Base-by-base conservation (phyloP, 2,113 vertebrate genomes). In the Syngnathus scovelli region DNA sequence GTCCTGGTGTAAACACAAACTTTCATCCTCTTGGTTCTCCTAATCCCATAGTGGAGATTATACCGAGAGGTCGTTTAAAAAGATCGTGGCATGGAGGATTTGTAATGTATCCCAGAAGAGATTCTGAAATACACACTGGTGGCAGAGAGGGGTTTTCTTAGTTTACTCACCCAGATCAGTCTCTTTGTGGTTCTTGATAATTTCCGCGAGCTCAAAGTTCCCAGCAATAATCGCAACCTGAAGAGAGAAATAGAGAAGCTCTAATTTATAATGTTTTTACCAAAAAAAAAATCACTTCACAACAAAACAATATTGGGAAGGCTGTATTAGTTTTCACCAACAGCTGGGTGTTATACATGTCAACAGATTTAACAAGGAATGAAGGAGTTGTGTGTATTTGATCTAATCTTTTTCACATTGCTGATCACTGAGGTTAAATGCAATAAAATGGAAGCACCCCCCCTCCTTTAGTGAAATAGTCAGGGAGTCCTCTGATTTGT, bases 201-300 rank as follows among this genome's bases (percentile, higher is more conserved):
- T 94, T 74, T 99, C 96, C 0, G 94, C 96, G 19, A 99, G 93
- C 78, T 99, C 95, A 82, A 99, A 98, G 87, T 98, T 99, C 36
- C 96, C 95, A 0, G 96, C 95, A 37, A 98, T 98, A 68, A 98
- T 96, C n/a, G 96, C 96, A 64, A 99, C 96, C 96, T 99, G 89
- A 3, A 71, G 27, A 72, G 48, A 46, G 8, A 55, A n/a, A 38
- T 36, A 21, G 7, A 48, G n/a, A 46, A 23, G 12, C 38, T 23
- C 61, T 11, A 8, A 48, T 27, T 37, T 12, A 8, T 1, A 33
- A 49, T 51, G 18, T 33, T 33, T 33, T 33, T 33, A 33, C 41
- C 39, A 39, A 48, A 48, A 39, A 48, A 48, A 48, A 64, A 62
- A n/a, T 62, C n/a, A 46, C n/a, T 63, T 23, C 15, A 15, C n/a